Base-by-base conservation (phyloP, 2,113 vertebrate genomes). In the Microtus richardsoni region DNA sequence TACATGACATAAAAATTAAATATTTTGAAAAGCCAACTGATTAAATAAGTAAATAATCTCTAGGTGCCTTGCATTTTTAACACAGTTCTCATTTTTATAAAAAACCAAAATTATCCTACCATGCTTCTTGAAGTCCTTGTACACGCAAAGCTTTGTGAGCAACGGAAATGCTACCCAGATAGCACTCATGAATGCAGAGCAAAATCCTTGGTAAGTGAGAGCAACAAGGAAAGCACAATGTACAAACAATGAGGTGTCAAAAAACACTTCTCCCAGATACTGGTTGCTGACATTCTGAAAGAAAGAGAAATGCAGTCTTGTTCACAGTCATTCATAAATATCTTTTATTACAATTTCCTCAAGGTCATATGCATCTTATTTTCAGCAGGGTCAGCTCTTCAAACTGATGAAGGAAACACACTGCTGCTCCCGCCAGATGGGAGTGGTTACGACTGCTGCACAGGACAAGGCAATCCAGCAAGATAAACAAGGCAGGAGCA, bases 121-220 rank as follows among this genome's bases (percentile, higher is more conserved):
- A 99, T 98, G 98, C 93, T 98, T 98, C 97, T 97, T 99, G 90
- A 99, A 99, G 91, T 99, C 99, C 33, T 97, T 98, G 33, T 99
- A 97, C 87, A 99, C 97, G 54, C 99, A 98, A 88, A 99, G 96
- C 62, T 99, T 99, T 96, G 99, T 98, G 88, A 98, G 96, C 88
- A 99, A 97, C 13, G 99, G 99, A 97, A 99, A 99, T 5, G 98
- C 99, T 88, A 99, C 99, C 99, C 99, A 99, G 2, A 99, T 96
- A 0, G 99, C 99, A 96, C 99, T 99, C 87, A 99, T 97, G 49
- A 99, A 99, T 16, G 99, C 99, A 0, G 99, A 99, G 94, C 99
- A 99, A 88, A 99, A 97, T 60, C 99, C 99, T 41, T 96, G 98
- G 12, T 98, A 99, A 93, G 99, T 99, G 66, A 99, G 97, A 95